These are phyloP conservation scores for Alligator sinensis DNA, from an alignment of 2,113 vertebrate genomes.

Conservation along the genomic window DNA sequence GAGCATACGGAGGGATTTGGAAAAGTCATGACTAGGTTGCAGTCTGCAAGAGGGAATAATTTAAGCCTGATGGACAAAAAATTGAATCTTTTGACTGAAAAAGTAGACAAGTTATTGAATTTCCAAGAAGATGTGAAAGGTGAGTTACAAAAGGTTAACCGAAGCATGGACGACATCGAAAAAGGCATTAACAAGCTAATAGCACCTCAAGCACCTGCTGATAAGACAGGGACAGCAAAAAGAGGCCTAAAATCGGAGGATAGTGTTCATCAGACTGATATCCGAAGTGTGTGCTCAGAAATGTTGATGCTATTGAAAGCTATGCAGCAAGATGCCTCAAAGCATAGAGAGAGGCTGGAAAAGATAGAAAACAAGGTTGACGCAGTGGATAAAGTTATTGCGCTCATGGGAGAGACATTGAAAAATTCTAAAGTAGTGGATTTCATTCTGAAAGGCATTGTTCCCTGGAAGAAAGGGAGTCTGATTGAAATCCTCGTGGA, in stretches of 20 bases:
- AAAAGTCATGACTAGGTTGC: constrained; percentile 43
- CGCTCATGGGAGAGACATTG: constrained; percentile 81
- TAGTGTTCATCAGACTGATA: neutral
- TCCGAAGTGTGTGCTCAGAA: constrained; percentile 73
- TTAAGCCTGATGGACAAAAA: constrained; percentile 82
- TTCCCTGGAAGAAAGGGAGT: constrained; percentile 83
- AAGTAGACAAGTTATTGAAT: constrained; percentile 82
- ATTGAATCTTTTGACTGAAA: constrained; percentile 80
- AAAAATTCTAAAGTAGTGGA: constrained; percentile 87
- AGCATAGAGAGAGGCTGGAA: constrained; percentile 82
- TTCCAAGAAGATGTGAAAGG: constrained; percentile 83
- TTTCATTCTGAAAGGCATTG: constrained; percentile 82
- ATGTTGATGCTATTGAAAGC: constrained; percentile 80
- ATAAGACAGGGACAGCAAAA: neutral
- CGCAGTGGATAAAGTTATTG: constrained; percentile 82
- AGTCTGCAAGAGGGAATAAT: constrained; percentile 49
- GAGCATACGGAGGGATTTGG: constrained; percentile 56
- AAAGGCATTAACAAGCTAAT: constrained; percentile 74
- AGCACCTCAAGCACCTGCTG: constrained; percentile 19
- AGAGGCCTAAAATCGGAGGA: neutral
- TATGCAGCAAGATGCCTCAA: constrained; percentile 75
- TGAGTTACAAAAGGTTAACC: constrained; percentile 79
- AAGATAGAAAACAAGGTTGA: constrained; percentile 83
- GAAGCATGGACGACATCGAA: constrained; percentile 79
- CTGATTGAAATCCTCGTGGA: constrained; percentile 73